Evolutionary conservation across 2,797 vertebrate species (phyloP).

Genomic region (Triplophysa bombifrons): DNA sequence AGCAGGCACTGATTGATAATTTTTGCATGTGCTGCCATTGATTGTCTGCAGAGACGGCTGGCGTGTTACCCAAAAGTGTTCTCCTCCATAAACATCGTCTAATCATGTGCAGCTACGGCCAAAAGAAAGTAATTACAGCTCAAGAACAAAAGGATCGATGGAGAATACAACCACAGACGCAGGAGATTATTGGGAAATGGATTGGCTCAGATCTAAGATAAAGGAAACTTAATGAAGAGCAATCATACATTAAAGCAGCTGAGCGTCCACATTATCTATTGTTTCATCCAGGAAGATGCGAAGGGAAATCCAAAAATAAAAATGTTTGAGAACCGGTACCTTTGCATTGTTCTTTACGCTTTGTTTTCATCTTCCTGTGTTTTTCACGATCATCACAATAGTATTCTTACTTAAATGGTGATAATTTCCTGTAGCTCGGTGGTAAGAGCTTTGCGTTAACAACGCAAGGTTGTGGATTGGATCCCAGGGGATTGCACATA

Average conservation of each 20-base stretch:
- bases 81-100: constrained; percentile 54
- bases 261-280: constrained; percentile 19
- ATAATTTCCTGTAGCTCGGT: background rate
- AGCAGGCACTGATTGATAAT: constrained; percentile 53
- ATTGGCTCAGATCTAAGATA: constrained; percentile 51
- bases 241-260: constrained; percentile 52
- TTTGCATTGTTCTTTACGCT: background rate
- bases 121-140: constrained; percentile 59
- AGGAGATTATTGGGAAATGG: constrained; percentile 59
- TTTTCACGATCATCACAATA: background rate
- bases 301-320: constrained; percentile 23
- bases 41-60: constrained; percentile 42
- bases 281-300: constrained; percentile 17
- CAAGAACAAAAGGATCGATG: constrained; percentile 55
- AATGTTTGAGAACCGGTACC: background rate
- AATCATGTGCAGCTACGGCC: constrained; percentile 36
- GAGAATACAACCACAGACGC: constrained; percentile 51
- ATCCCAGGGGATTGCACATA: no score
- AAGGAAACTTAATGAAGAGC: constrained; percentile 58
- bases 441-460: no score
- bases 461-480: no score
- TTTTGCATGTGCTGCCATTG: constrained; percentile 51
- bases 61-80: constrained; percentile 49
- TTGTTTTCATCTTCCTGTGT: background rate
- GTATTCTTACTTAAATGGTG: background rate